Evolutionary conservation across 2,113 vertebrate genomes (phyloP), one percentile per base, ranked within the genome.

Genomic region (Pontoporia blainvillei): DNA sequence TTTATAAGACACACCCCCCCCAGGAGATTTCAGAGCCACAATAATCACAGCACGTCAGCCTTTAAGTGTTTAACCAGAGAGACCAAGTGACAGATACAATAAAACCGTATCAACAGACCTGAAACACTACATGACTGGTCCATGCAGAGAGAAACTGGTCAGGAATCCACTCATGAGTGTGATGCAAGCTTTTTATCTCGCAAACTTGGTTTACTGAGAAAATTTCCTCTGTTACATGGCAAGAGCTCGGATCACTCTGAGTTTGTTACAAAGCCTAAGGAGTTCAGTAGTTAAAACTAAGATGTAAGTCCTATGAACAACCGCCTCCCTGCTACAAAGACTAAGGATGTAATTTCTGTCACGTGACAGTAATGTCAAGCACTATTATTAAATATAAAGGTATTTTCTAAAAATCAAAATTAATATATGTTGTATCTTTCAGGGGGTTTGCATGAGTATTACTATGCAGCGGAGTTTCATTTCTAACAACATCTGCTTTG

Each of bases 11-110:
- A 86, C 21, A 29, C 44, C 1, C 49, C 15, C 59, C 85, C 86
- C 86, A 97, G 89, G 79, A 31, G 96, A 92, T 92, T 91, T 96
- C 81, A 95, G 85, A 95, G 95, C 78, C 93, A 92, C 84, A 92
- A 44, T 96, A 95, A 96, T 96, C 82, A 87, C 57, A 95, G 87
- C 36, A 94, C 57, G 86, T 97, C 86, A 96, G 75, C 11, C 82
- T 95, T 95, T 96, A 97, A 97, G 85, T 97, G 93, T 89, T 98
- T 97, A 98, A 89, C 36, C 96, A 96, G 90, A 97, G 97, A 98
- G 90, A 61, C 85, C 96, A 94, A 97, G 34, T 95, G 96, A 97
- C 96, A 97, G 91, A 18, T 75, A 93, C 39, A 97, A 96, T 90
- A 95, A 85, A 44, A 95, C 0, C 86, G 73, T 72, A 90, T 72